A percentile compares a stretch with the other conserved stretches of the same genome.
phyloP scores from a whole-genome alignment of 1,140 invertebrate species.

The Macrocentrus cingulum region DNA sequence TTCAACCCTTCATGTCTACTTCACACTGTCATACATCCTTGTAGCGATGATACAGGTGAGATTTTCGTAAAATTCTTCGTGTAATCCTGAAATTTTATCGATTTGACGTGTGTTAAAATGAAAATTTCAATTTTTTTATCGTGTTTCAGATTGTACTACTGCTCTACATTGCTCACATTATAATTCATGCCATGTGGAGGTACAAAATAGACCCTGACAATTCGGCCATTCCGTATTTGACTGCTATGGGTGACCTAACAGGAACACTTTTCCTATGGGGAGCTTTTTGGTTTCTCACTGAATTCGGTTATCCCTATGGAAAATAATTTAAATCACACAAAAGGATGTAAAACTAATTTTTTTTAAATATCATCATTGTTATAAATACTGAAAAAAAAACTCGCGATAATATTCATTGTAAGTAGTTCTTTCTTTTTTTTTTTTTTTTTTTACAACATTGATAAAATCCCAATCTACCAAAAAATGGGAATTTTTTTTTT shows the following conservation, averaged over 20 bases:
- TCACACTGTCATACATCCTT: constrained; percentile 68
- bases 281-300: constrained; percentile 76
- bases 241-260: constrained; percentile 89
- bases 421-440: too few relatives aligned
- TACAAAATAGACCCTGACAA: constrained; percentile 92
- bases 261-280: constrained; percentile 83
- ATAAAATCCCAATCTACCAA: too few relatives aligned
- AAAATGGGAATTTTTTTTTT: too few relatives aligned
- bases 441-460: too few relatives aligned
- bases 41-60: constrained; percentile 68
- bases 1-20: constrained; percentile 63
- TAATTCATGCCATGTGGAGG: constrained; percentile 91
- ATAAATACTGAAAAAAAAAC: too few relatives aligned
- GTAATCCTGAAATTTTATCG: background rate
- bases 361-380: background rate
- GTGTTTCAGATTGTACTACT: constrained; percentile 73
- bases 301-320: constrained; percentile 38
- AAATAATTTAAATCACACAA: background rate
- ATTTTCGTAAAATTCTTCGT: too few relatives aligned
- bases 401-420: too few relatives aligned
- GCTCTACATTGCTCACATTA: constrained; percentile 81
- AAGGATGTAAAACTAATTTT: background rate
- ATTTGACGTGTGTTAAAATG: background rate
- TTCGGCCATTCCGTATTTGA: constrained; percentile 95
- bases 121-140: constrained; percentile 13